A percentile compares a stretch with the other conserved stretches of the same genome.
These are phyloP conservation scores for Triplophysa dalaica DNA, from an alignment of 2,113 vertebrate genomes.

Conservation along the genomic window DNA sequence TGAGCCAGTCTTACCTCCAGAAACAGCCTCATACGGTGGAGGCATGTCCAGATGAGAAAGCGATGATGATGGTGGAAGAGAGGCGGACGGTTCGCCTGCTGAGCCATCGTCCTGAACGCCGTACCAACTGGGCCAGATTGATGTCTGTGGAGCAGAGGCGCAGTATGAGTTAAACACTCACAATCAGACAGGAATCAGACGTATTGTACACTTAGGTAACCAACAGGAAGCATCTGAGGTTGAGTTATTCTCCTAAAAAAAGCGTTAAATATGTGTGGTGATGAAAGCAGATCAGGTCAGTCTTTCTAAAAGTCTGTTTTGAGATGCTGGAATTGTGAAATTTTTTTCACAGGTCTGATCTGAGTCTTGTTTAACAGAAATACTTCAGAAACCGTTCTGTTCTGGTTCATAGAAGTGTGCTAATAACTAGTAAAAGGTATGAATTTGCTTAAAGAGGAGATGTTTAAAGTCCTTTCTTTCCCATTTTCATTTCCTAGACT, in stretches of 20 bases:
- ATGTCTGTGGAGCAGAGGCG: slow-evolving; percentile 65
- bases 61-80: slow-evolving; percentile 74
- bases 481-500: too few relatives aligned
- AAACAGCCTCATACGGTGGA: slow-evolving; percentile 79
- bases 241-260: not conserved
- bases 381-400: too few relatives aligned
- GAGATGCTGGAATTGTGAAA: not conserved
- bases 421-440: too few relatives aligned
- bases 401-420: too few relatives aligned
- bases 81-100: slow-evolving; percentile 74
- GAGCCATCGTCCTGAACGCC: slow-evolving; percentile 78
- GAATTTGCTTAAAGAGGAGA: too few relatives aligned
- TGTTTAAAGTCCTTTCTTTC: too few relatives aligned
- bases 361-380: too few relatives aligned
- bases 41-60: slow-evolving; percentile 80
- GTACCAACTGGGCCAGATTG: slow-evolving; percentile 81
- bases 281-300: not conserved
- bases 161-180: slow-evolving; percentile 27
- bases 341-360: not conserved
- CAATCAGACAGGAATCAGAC: slow-evolving; percentile 13
- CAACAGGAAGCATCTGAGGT: not conserved
- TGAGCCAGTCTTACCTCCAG: slow-evolving; percentile 71
- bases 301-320: not conserved
- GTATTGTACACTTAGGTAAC: not conserved
- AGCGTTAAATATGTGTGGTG: not conserved